Evolutionary conservation across 2,797 vertebrate species (phyloP).

Genomic region (Menidia menidia): DNA sequence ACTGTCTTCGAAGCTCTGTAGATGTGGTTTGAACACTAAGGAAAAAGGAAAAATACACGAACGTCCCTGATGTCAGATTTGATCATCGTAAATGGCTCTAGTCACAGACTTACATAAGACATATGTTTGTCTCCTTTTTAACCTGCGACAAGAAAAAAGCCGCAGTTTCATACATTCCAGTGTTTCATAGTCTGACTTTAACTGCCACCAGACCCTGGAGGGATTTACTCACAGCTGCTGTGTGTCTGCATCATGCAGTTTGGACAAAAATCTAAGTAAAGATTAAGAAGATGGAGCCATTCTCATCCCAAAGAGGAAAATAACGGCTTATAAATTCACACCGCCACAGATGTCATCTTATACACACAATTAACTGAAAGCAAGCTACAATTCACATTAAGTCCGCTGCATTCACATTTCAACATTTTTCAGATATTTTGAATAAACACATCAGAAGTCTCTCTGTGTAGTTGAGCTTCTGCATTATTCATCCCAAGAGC

Average conservation of each 20-base stretch:
- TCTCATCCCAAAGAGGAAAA: slow-evolving; percentile 16
- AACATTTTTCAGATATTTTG: slow-evolving; percentile 23
- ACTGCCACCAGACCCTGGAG: neutral
- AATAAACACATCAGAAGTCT: slow-evolving; percentile 25
- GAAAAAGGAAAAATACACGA: neutral
- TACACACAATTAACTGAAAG: slow-evolving; percentile 8
- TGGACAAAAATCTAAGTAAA: slow-evolving; percentile 6
- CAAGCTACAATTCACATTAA: slow-evolving; percentile 2
- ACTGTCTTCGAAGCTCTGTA: slow-evolving; percentile 5
- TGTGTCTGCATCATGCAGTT: slow-evolving; percentile 11
- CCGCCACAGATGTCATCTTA: slow-evolving; percentile 4
- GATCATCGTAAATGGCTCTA: neutral
- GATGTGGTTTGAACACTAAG: neutral
- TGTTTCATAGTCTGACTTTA: neutral
- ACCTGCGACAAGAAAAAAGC: slow-evolving; percentile 1
- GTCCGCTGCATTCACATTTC: slow-evolving; percentile 18
- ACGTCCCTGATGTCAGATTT: slow-evolving; percentile 2
- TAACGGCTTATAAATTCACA: slow-evolving; percentile 9
- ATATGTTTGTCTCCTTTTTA: neutral
- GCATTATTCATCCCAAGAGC: slow-evolving; percentile 59
- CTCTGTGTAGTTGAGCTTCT: slow-evolving; percentile 42
- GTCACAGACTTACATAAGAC: neutral
- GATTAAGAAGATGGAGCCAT: slow-evolving; percentile 6
- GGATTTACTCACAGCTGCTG: slow-evolving; percentile 17
- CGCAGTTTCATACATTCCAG: too few species aligned